Evolutionary conservation across 2,888 invertebrate species (phyloP).

Genomic region (Drosophila antonietae): DNA sequence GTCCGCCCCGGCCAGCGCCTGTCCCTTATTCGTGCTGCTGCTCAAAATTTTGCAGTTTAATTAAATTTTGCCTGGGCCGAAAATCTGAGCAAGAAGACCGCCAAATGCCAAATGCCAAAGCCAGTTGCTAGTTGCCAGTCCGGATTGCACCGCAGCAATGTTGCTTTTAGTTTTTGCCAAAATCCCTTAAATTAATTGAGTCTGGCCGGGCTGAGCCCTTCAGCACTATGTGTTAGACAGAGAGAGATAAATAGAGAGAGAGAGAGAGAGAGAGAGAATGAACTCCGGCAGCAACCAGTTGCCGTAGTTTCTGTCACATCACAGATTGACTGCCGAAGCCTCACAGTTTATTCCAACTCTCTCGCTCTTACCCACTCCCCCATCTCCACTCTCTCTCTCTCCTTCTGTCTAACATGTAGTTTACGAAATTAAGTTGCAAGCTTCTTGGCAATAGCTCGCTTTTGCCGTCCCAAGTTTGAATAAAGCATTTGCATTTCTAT

Average conservation of each 20-base stretch:
- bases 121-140: slow-evolving; percentile 19
- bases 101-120: slow-evolving; percentile 62
- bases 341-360: slow-evolving; percentile 36
- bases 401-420: slow-evolving; percentile 15
- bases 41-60: slow-evolving; percentile 60
- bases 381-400: background rate
- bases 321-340: slow-evolving; percentile 56
- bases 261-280: too few relatives aligned
- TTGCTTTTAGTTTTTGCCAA: slow-evolving; percentile 46
- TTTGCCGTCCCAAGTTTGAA: background rate
- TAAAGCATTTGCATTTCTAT: slow-evolving; percentile 42
- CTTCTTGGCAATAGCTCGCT: slow-evolving; percentile 4
- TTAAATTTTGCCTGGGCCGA: slow-evolving; percentile 68
- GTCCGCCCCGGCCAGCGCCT: background rate
- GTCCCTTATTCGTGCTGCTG: background rate
- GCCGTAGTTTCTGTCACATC: slow-evolving; percentile 26
- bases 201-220: slow-evolving; percentile 24
- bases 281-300: slow-evolving; percentile 26
- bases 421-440: slow-evolving; percentile 63
- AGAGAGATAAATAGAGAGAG: background rate
- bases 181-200: slow-evolving; percentile 78
- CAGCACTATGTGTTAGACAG: background rate
- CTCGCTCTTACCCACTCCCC: background rate
- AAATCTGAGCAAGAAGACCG: slow-evolving; percentile 68
- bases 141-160: slow-evolving; percentile 56